These are phyloP conservation scores for Dendrolimus houi DNA, from an alignment of 2,888 invertebrate species.

Conservation along the genomic window DNA sequence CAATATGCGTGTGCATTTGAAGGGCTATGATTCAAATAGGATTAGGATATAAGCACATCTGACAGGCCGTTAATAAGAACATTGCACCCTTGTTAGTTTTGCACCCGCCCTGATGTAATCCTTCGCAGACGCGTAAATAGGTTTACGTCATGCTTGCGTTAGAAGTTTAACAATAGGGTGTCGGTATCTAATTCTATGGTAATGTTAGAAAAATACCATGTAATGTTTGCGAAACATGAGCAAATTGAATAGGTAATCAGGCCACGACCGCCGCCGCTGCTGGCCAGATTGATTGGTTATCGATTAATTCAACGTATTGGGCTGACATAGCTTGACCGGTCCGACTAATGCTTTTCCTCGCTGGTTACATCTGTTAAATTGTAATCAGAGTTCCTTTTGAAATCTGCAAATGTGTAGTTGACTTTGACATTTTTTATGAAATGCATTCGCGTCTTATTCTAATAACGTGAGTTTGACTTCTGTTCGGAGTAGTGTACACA, in stretches of 20 bases:
- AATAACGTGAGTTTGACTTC: no score
- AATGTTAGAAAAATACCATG: not conserved
- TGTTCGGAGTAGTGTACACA: no score
- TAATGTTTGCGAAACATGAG: not conserved
- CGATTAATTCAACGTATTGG: no score
- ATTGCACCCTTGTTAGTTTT: slow-evolving; percentile 64
- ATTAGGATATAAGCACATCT: slow-evolving; percentile 53
- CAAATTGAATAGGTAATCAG: not conserved
- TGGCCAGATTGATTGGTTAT: no score
- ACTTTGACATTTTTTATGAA: no score
- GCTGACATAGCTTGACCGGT: no score
- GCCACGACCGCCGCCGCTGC: no score
- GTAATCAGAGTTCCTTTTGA: no score
- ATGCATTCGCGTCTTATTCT: no score
- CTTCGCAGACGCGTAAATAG: slow-evolving; percentile 43
- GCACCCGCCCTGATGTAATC: slow-evolving; percentile 51
- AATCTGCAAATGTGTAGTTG: no score
- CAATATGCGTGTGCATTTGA: slow-evolving; percentile 32
- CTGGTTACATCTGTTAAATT: no score
- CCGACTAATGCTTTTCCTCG: no score
- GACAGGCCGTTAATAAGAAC: slow-evolving; percentile 66
- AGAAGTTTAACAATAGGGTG: slow-evolving; percentile 19
- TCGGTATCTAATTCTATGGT: slow-evolving; percentile 13
- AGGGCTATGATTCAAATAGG: slow-evolving; percentile 45
- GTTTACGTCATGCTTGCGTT: slow-evolving; percentile 23